These are phyloP conservation scores for Columba livia DNA, from an alignment of 2,113 vertebrate genomes.

Conservation along the genomic window DNA sequence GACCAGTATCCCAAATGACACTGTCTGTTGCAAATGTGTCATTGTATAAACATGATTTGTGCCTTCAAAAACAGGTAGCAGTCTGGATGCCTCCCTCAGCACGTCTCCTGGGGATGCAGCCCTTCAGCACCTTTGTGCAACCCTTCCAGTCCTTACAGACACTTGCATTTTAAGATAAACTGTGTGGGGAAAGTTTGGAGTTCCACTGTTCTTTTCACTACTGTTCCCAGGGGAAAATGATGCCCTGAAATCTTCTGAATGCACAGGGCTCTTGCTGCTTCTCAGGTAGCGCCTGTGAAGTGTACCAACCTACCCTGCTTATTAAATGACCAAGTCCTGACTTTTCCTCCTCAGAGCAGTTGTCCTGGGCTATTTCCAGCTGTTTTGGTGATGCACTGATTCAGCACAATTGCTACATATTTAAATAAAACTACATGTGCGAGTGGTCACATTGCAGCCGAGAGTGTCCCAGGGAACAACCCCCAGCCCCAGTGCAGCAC, in stretches of 20 bases:
- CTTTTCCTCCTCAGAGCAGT: neutral
- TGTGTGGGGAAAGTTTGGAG: neutral
- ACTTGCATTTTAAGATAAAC: neutral
- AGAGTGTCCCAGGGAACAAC: neutral
- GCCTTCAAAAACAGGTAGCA: constrained; percentile 25
- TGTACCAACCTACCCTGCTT: neutral
- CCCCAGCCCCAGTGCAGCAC: neutral
- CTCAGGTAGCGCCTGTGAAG: neutral
- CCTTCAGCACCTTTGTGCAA: neutral
- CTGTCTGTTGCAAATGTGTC: neutral
- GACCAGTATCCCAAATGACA: neutral
- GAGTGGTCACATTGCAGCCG: neutral
- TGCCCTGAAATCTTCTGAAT: neutral
- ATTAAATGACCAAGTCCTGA: neutral
- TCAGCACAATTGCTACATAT: neutral
- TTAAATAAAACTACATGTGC: neutral
- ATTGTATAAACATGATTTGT: constrained; percentile 8
- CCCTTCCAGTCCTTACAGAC: neutral
- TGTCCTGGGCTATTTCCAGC: neutral
- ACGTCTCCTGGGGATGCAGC: neutral
- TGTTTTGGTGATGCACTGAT: neutral
- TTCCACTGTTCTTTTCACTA: neutral
- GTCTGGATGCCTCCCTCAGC: neutral
- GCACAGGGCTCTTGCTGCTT: accelerated
- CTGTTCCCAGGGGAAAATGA: neutral